These are phyloP conservation scores for Rugalucina vietnamica DNA, from an alignment of 2,888 invertebrate genomes.

Conservation along the genomic window DNA sequence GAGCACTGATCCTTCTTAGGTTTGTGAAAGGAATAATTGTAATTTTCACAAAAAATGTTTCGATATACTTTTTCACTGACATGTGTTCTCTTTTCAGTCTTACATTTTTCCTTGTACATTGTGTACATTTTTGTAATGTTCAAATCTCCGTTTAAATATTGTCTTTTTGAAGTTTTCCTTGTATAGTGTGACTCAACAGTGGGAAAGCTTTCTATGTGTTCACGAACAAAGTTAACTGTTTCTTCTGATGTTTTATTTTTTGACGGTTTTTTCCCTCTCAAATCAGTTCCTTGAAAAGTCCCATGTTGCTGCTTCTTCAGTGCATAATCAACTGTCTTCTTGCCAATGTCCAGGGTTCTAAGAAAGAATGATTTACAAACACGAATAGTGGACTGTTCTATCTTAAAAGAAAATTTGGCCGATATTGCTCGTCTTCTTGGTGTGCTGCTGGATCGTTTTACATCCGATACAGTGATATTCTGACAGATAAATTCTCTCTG, in stretches of 20 bases:
- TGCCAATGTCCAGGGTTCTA: constrained; percentile 10
- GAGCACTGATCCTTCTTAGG: constrained; percentile 26
- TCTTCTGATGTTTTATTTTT: constrained; percentile 18
- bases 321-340: constrained; percentile 9
- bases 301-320: constrained; percentile 13
- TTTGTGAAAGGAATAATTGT: constrained; percentile 23
- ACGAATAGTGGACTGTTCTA: background rate
- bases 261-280: background rate
- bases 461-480: background rate
- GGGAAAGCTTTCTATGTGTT: constrained; percentile 20
- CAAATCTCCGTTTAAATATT: constrained; percentile 7
- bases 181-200: constrained; percentile 24
- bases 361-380: constrained; percentile 15
- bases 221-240: background rate
- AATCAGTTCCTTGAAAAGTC: background rate
- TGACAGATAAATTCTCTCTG: constrained; percentile 14
- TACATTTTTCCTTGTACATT: background rate
- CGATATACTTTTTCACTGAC: background rate
- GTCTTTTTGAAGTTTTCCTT: constrained; percentile 7
- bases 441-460: background rate
- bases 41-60: constrained; percentile 19
- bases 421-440: background rate
- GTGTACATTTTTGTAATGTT: constrained; percentile 24
- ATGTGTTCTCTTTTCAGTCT: background rate
- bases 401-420: background rate